Base-by-base conservation (phyloP, 2,797 vertebrate genomes). In the Eospalax fontanierii region DNA sequence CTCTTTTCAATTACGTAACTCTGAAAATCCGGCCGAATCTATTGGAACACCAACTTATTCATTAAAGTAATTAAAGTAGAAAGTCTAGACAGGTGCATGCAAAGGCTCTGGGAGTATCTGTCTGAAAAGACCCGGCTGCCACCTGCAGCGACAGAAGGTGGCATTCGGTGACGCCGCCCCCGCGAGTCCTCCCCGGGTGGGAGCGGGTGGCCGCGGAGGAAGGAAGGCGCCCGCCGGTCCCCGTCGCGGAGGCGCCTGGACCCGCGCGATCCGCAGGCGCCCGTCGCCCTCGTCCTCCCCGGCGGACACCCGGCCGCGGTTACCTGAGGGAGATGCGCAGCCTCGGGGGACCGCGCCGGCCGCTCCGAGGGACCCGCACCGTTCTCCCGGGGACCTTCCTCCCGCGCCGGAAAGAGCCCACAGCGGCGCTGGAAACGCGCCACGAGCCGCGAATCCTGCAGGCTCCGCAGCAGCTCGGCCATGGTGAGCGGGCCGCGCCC, bases 391-490 rank as follows among this genome's bases (percentile, higher is more conserved):
- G 87, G 78, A 26, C 73, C 93, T 3, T 97, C 97, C 0, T 95
- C 93, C 4, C 6, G 94, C 96, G 88, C 91, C 0, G 98, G 98
- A 78, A 98, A 98, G 85, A 99, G 98, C 46, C 99, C 99, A 95
- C 99, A 99, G 96, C 92, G 92, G 84, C 99, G 99, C 98, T 99
- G 99, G 98, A 99, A 99, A 57, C 98, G 98, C 87, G 99, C 99
- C 92, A 99, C 99, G 3, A 99, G 98, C 95, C 99, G 99, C 15
- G 99, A 98, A 91, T 98, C 98, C 35, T 98, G 98, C 86, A 99
- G 98, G 94, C 98, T 98, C 63, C 96, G 89, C 96, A 99, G 85
- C 95, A 98, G 84, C 38, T 93, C 74, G 50, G 95, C 97, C 97
- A 98, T 98, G 91, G 90, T 96, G 94, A 75, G 59, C 87, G 82